Base-by-base conservation (phyloP, 2,797 vertebrate genomes). In the Semotilus atromaculatus region DNA sequence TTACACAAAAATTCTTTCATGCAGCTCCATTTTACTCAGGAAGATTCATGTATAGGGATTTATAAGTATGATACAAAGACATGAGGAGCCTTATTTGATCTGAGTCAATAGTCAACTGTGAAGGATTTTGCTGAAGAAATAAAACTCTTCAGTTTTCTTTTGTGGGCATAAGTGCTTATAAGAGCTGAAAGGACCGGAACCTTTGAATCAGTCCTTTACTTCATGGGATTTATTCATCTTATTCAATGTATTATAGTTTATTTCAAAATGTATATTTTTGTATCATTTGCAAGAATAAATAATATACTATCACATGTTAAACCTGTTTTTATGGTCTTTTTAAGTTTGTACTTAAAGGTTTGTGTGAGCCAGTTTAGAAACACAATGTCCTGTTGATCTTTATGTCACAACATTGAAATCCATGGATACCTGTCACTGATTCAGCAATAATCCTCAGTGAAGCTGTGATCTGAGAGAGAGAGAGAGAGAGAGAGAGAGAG, bases 91-190 rank as follows among this genome's bases (percentile, higher is more conserved):
- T 78, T 72, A 53, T 82, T 78, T 72, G 74, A 72, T 68, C 5
- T 14, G 31, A 81, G 38, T 60, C 43, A 78, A 84, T 60, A 21
- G 53, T 79, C 53, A 85, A 75, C 51, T 60, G 31, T 71, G 38
- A 45, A 81, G 51, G 40, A 77, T 62, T 70, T 60, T 73, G 58
- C 29, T 64, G 31, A 82, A 70, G 60, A 60, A 62, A 58, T 58
- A 29, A 13, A 34, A 55, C 74, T 71, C 48, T 66, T 60, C 19
- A 64, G 66, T 18, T 45, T 38, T 45, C 38, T 79, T 82, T 70
- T 64, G 73, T 71, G 68, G n/a, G 29, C 68, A 48, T 11, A 58
- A 18, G 19, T 83, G 60, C 31, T 66, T 40, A 70, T n/a, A 40
- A 31, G n/a, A 53, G 13, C 40, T 60, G 3, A 43, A 60, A 43